Percentiles rank a stretch among this genome's conserved stretches.
phyloP scores from a whole-genome alignment of 1,140 invertebrate genomes.

The Lepidostoma basale region DNA sequence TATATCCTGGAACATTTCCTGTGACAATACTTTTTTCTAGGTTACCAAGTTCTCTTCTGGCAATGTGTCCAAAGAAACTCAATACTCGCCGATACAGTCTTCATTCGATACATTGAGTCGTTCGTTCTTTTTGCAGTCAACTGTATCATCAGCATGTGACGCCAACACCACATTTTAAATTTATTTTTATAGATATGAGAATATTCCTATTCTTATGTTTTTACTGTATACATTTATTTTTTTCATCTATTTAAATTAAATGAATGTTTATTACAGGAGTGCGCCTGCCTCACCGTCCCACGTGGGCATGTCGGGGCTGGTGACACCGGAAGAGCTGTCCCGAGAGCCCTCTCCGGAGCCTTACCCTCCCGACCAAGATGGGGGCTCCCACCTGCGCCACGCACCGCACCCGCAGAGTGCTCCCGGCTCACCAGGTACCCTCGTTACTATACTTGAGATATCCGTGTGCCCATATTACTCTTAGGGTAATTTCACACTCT shows the following conservation, averaged over 20 bases:
- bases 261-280: conserved; percentile 69
- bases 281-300: conserved; percentile 93
- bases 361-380: conserved; percentile 49
- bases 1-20: too few species aligned
- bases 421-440: conserved; percentile 57
- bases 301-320: conserved; percentile 80
- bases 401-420: conserved; percentile 54
- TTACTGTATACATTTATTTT: conserved; percentile 9
- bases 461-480: too few species aligned
- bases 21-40: too few species aligned
- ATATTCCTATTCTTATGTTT: not conserved
- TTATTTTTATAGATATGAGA: not conserved
- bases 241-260: too few species aligned
- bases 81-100: too few species aligned
- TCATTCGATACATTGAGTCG: too few species aligned
- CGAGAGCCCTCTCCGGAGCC: conserved; percentile 82
- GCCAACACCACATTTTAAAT: not conserved
- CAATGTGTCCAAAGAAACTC: too few species aligned
- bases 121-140: too few species aligned
- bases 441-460: not conserved
- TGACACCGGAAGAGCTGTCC: conserved; percentile 84
- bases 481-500: too few species aligned
- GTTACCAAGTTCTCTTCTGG: too few species aligned
- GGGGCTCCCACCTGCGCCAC: conserved; percentile 12
- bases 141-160: too few species aligned